These are phyloP conservation scores for Phengaris alcon DNA, from an alignment of 2,888 invertebrate genomes.

Conservation along the genomic window DNA sequence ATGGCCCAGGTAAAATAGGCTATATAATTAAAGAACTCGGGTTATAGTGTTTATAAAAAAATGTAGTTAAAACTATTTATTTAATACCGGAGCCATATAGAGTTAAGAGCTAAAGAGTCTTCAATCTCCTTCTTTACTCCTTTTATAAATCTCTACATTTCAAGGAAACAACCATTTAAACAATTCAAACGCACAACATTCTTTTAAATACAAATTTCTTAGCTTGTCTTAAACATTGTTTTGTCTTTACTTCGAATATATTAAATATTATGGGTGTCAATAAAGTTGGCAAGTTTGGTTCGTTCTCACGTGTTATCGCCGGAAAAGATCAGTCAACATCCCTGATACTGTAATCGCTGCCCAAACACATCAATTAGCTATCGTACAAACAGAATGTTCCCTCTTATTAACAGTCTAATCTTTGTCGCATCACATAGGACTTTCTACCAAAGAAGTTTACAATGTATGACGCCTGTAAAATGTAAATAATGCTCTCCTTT, in stretches of 20 bases:
- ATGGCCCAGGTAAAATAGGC: too few species aligned
- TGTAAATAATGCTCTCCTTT: not conserved
- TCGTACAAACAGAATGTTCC: conserved; percentile 30
- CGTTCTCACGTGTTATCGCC: conserved; percentile 47
- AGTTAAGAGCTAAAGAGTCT: too few species aligned
- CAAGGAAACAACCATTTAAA: not conserved
- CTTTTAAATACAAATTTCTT: too few species aligned
- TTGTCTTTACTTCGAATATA: not conserved
- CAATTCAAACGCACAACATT: not conserved
- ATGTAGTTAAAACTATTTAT: too few species aligned
- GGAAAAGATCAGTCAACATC: conserved; percentile 55
- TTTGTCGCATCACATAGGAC: conserved; percentile 3
- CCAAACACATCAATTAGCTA: conserved; percentile 41
- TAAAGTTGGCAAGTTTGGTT: conserved; percentile 18
- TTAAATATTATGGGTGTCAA: conserved; percentile 9
- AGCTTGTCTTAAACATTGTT: not conserved
- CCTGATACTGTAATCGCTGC: conserved; percentile 42
- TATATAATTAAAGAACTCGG: too few species aligned
- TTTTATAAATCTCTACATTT: not conserved
- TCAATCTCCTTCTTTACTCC: not conserved
- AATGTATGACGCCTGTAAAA: not conserved
- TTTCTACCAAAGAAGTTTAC: not conserved
- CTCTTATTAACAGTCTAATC: conserved; percentile 16
- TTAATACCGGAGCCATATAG: too few species aligned
- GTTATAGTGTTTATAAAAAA: too few species aligned